phyloP scores from a whole-genome alignment of 2,888 invertebrate species.

The Cancer borealis region DNA sequence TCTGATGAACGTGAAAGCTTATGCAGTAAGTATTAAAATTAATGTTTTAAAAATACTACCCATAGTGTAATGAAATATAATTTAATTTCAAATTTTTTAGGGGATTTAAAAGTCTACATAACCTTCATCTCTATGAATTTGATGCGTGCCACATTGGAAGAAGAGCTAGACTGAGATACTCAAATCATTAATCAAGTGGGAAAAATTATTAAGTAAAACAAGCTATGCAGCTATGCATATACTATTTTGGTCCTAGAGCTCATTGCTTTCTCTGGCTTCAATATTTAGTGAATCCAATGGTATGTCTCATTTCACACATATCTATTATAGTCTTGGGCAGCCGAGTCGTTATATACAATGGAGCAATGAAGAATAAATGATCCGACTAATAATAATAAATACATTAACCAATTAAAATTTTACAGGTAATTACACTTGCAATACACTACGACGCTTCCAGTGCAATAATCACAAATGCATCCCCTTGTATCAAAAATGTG shows the following conservation, averaged over 20 bases:
- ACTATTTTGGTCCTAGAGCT: neutral
- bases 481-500: slow-evolving; percentile 85
- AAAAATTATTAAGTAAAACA: neutral
- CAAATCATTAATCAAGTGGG: neutral
- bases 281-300: neutral
- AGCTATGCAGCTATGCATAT: neutral
- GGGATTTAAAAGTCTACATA: neutral
- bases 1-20: slow-evolving; percentile 91
- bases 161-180: neutral
- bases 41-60: neutral
- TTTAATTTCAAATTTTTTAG: no score
- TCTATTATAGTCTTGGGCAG: neutral
- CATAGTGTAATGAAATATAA: neutral
- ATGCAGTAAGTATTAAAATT: slow-evolving; percentile 83
- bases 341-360: neutral
- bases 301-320: neutral
- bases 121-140: no score
- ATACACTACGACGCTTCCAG: slow-evolving; percentile 90
- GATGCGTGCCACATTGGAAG: neutral
- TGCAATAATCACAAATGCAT: slow-evolving; percentile 94
- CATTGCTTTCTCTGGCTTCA: neutral
- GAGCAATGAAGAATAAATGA: neutral
- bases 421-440: slow-evolving; percentile 89
- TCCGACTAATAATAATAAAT: neutral
- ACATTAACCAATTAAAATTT: neutral